Evolutionary conservation across 2,113 vertebrate genomes (phyloP).

Genomic region (Leptobrachium ailaonicum): DNA sequence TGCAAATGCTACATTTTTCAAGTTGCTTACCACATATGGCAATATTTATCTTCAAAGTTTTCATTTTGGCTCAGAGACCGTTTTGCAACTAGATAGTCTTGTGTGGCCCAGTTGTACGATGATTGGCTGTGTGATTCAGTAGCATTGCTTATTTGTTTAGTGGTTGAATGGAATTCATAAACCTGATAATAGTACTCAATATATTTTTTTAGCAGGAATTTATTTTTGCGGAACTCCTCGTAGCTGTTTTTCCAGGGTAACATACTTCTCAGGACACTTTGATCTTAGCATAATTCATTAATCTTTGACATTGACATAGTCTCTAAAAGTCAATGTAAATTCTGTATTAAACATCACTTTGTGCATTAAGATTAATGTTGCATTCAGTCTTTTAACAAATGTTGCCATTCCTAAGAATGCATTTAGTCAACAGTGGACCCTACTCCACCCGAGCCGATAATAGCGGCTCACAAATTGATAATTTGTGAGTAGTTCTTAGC

Average conservation of each 20-base stretch:
- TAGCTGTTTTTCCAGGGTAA: conserved; percentile 61
- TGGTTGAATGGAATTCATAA: conserved; percentile 77
- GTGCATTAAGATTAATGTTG: too few species aligned
- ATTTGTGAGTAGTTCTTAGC: too few species aligned
- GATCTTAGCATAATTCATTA: conserved; percentile 53
- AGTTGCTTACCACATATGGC: conserved; percentile 76
- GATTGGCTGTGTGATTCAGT: conserved; percentile 82
- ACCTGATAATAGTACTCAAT: conserved; percentile 74
- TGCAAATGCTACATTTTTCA: conserved; percentile 67
- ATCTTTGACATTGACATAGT: conserved; percentile 10
- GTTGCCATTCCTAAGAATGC: too few species aligned
- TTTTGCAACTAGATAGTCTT: conserved; percentile 72
- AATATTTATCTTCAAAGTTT: conserved; percentile 82
- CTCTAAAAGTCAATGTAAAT: too few species aligned
- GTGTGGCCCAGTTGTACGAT: conserved; percentile 76
- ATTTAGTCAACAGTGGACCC: too few species aligned
- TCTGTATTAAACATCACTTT: too few species aligned
- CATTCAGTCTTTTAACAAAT: too few species aligned
- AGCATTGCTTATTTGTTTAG: conserved; percentile 80
- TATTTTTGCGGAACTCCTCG: conserved; percentile 63
- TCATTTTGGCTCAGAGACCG: conserved; percentile 65
- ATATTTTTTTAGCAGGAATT: conserved; percentile 66
- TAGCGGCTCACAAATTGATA: too few species aligned
- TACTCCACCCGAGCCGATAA: too few species aligned
- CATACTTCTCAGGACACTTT: conserved; percentile 62